Evolutionary conservation across 2,888 invertebrate genomes (phyloP).

Genomic region (Microctonus hyperodae): DNA sequence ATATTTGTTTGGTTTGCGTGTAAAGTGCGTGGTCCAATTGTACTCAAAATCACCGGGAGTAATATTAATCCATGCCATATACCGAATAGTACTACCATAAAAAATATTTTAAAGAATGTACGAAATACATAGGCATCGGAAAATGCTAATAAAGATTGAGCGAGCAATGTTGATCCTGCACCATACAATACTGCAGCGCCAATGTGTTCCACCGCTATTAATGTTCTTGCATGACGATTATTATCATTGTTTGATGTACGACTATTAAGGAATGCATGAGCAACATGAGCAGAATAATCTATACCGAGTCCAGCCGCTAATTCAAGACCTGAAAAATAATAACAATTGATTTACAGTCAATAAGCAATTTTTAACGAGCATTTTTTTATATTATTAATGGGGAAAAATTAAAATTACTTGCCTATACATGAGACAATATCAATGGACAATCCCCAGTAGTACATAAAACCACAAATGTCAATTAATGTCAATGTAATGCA

Average conservation of each 20-base stretch:
- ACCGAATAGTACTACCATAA: conserved; percentile 79
- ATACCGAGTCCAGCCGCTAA: conserved; percentile 83
- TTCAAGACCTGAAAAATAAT: conserved; percentile 65
- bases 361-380: background rate
- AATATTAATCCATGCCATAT: conserved; percentile 79
- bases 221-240: conserved; percentile 64
- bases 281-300: conserved; percentile 84
- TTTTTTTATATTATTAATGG: background rate
- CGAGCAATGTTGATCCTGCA: conserved; percentile 78
- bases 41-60: conserved; percentile 77
- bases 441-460: conserved; percentile 82
- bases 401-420: conserved; percentile 31
- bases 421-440: conserved; percentile 84
- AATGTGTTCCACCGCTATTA: conserved; percentile 74
- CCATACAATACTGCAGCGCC: conserved; percentile 81
- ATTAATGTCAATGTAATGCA: conserved; percentile 78
- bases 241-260: conserved; percentile 66
- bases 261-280: conserved; percentile 78
- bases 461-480: conserved; percentile 80
- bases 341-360: background rate
- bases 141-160: conserved; percentile 73
- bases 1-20: conserved; percentile 25
- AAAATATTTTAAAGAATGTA: conserved; percentile 79
- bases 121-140: conserved; percentile 80
- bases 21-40: conserved; percentile 70